Evolutionary conservation across 2,797 vertebrate genomes (phyloP).

Genomic region (Hypotaenidia okinawae): DNA sequence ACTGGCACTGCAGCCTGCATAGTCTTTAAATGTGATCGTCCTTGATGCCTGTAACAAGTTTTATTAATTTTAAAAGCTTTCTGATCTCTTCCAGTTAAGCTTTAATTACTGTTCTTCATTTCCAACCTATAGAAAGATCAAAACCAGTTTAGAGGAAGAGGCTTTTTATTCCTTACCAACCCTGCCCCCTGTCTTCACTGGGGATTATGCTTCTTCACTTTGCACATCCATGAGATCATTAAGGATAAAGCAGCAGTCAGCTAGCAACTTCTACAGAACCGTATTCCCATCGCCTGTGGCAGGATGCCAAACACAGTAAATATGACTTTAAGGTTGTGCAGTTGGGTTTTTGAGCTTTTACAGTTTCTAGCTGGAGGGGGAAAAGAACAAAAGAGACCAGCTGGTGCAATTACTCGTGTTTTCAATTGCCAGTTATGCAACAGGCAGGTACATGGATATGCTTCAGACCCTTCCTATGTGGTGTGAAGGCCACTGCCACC

Average conservation of each 20-base stretch:
- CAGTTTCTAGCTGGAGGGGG: not conserved
- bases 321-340: not conserved
- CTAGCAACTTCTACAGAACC: not conserved
- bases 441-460: not conserved
- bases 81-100: constrained; percentile 26
- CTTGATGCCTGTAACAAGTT: not conserved
- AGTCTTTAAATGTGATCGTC: not conserved
- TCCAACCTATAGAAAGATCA: constrained; percentile 16
- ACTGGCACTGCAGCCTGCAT: not conserved
- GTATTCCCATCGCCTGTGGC: not conserved
- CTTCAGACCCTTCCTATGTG: not conserved
- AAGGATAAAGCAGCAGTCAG: not conserved
- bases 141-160: not conserved
- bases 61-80: constrained; percentile 34
- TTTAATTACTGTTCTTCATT: constrained; percentile 25
- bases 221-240: not conserved
- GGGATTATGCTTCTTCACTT: not conserved
- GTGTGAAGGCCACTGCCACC: not conserved
- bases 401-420: not conserved
- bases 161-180: not conserved
- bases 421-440: not conserved
- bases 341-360: not conserved
- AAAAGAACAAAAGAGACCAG: not conserved
- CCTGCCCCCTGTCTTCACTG: not conserved
- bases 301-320: not conserved